Base-by-base conservation (phyloP, 2,113 vertebrate species). In the Eolophus roseicapilla region DNA sequence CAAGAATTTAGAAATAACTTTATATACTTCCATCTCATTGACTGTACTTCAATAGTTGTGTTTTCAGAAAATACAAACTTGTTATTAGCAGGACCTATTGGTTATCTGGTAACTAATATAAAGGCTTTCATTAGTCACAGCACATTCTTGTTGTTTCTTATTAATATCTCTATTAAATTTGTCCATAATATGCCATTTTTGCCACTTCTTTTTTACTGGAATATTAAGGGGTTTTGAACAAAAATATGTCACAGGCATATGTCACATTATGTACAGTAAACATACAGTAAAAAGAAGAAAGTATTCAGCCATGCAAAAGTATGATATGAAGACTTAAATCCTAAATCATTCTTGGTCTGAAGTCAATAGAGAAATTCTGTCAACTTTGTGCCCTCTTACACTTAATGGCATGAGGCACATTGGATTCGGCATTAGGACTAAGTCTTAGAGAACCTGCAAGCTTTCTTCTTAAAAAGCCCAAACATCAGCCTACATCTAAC, bases 1-100 rank as follows among this genome's bases (percentile, higher is more conserved):
- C 86, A 95, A 90, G 47, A 90, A 67, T 81, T 90, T 50, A 63
- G 90, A 46, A 6, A 83, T 77, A 93, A 80, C 60, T 88, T 81
- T 33, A 31, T 60, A 37, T 2, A 20, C 35, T 20, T 86, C 35
- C 46, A 39, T 77, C 41, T 63, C 15, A 15, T 27, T 77, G 64
- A 93, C 59, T 88, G 43, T 43, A 59, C 16, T 77, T 80, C 31
- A 91, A 12, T 9, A 80, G 4, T 50, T 65, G 73, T 68, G 8
- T 77, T 82, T 73, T 85, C 46, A 69, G 67, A 77, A 82, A 73
- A 76, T n/a, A 23, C 27, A 81, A 62, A 76, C 20, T 86, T 43
- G 16, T 44, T 87, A 92, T 62, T 70, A 93, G 39, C 44, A 74
- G 13, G 31, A 49, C 10, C 0, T 4, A 69, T 86, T 43, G 74